phyloP scores from a whole-genome alignment of 2,888 invertebrate species.

The Xestoiulus laeticollis region DNA sequence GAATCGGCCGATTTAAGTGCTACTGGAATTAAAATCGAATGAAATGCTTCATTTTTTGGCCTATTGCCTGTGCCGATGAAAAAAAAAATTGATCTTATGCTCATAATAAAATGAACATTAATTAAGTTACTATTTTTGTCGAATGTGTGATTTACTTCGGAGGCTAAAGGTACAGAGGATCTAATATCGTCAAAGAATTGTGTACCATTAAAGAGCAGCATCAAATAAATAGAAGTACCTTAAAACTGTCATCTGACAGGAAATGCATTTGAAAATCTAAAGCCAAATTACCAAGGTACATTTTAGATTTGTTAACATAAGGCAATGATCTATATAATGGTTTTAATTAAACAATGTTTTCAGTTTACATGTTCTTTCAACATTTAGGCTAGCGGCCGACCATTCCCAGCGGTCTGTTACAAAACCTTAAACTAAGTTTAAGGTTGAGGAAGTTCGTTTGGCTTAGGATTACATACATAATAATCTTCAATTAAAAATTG shows the following conservation, averaged over 20 bases:
- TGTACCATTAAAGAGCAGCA: too few species aligned
- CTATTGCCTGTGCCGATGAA: too few species aligned
- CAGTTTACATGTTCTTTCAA: neutral
- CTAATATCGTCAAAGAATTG: too few species aligned
- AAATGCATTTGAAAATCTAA: too few species aligned
- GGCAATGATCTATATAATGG: neutral
- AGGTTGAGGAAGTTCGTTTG: neutral
- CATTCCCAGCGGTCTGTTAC: neutral
- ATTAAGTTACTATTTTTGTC: neutral
- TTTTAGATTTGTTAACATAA: neutral
- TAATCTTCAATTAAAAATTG: neutral
- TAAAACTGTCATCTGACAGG: too few species aligned
- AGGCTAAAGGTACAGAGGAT: too few species aligned
- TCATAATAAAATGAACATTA: neutral
- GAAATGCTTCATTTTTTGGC: too few species aligned
- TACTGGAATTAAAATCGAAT: neutral
- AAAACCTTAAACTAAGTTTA: neutral
- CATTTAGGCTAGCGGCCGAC: neutral
- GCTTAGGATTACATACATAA: neutral
- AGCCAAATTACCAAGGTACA: neutral
- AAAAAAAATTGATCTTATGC: neutral
- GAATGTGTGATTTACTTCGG: too few species aligned
- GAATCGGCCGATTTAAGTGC: neutral
- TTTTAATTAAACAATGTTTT: slow-evolving; percentile 2
- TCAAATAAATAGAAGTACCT: too few species aligned